Evolutionary conservation across 2,888 invertebrate species (phyloP), one percentile per base, ranked within the genome.

Genomic region (Clepsis dumicolana): DNA sequence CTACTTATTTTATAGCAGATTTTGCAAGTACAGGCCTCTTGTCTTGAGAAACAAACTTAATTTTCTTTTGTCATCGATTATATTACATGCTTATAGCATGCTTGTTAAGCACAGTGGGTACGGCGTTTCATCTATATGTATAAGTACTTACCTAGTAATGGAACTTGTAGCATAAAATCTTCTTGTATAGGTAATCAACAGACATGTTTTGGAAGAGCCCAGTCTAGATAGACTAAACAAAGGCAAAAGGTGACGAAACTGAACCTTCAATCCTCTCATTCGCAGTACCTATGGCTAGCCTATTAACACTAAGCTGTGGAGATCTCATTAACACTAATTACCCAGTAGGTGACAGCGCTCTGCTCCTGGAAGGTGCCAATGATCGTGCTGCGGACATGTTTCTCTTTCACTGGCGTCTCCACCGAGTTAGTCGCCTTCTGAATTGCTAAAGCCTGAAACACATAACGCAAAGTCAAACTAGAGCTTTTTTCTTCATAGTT

Each of bases 391-490:
- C 99, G 96, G 52, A 99, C 98, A 96, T 99, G 99, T 95, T 99
- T 99, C 86, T 99, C 98, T 93, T 99, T 99, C 0, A 99, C 97
- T 0, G 99, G 98, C 8, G 96, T 96, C 91, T 99, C 99, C 73
- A 96, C 95, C 12, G 96, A 95, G 89, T 98, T 99, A 74, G 99
- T 96, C 21, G 99, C 99, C 91, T 99, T 99, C 79, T 96, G 96
- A 71, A 99, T 96, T 74, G 98, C 98, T 78, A 97, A 95, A 65
- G 96, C 95, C 98, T 98, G 94, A 38, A 94, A 94, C n/a, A 59
- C 4, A 44, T 53, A 60, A 32, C 25, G 3, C 0, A 2, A 21
- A 2, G 18, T 48, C 21, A 21, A 21, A 38, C 14, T n/a, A 4
- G 38, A 5, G n/a, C n/a, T n/a, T n/a, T 38, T 8, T 12, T 32